A percentile compares a stretch with the other conserved stretches of the same genome.
These are phyloP conservation scores for Dione juno DNA, from an alignment of 2,888 invertebrate species.

Conservation along the genomic window DNA sequence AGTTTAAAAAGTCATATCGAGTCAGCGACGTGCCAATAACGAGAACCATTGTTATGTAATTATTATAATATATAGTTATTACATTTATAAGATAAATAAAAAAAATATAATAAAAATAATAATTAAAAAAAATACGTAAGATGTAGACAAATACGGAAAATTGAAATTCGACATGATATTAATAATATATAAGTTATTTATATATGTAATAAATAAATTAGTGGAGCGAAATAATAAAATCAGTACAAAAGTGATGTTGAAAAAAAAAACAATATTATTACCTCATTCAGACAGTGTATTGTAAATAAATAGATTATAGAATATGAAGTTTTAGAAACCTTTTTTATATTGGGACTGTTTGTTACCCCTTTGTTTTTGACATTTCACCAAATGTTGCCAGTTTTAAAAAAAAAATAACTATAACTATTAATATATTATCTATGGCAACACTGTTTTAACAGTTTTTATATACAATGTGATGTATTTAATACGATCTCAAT, in stretches of 20 bases:
- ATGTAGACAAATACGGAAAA: constrained; percentile 49
- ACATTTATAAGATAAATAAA: constrained; percentile 79
- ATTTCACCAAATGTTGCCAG: constrained; percentile 47
- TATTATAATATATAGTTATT: constrained; percentile 70
- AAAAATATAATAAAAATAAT: constrained; percentile 51
- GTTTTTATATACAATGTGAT: constrained; percentile 69
- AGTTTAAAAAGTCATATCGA: constrained; percentile 46
- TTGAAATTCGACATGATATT: constrained; percentile 62
- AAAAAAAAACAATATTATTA: constrained; percentile 55
- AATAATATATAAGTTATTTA: constrained; percentile 52
- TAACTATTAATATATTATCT: constrained; percentile 44
- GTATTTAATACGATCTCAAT: constrained; percentile 77
- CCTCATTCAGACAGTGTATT: constrained; percentile 79
- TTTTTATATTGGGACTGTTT: constrained; percentile 64
- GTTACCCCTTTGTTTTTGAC: constrained; percentile 50
- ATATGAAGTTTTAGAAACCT: constrained; percentile 58
- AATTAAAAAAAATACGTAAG: constrained; percentile 56
- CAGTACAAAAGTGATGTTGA: constrained; percentile 59
- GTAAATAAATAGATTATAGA: constrained; percentile 68
- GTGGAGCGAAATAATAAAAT: constrained; percentile 44
- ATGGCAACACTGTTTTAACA: constrained; percentile 65
- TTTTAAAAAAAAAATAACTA: neutral
- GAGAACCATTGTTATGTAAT: constrained; percentile 71
- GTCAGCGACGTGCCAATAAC: constrained; percentile 78
- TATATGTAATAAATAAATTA: neutral